A percentile compares a stretch with the other conserved stretches of the same genome.
Evolutionary conservation across 1,140 invertebrate species (phyloP).

Genomic region (Platyura marginata): DNA sequence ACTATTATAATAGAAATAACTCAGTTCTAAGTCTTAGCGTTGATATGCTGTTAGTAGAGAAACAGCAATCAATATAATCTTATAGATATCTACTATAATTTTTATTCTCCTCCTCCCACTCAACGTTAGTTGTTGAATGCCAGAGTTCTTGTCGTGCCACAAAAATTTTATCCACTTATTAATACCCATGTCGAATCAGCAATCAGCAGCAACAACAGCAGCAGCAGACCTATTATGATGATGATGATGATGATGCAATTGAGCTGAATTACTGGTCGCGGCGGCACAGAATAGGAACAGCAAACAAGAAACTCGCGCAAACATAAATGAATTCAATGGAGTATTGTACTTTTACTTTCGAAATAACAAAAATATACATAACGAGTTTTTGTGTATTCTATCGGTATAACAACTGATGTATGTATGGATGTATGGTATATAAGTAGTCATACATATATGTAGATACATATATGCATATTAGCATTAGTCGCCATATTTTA

Average conservation of each 20-base stretch:
- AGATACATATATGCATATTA: no score
- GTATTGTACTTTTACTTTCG: not conserved
- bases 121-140: not conserved
- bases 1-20: no score
- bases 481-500: no score
- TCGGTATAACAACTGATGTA: no score
- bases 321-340: not conserved
- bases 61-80: no score
- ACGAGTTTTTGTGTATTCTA: no score
- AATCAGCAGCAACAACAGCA: not conserved
- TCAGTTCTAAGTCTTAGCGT: no score
- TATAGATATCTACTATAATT: not conserved
- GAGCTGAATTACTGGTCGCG: not conserved
- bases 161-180: not conserved
- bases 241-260: not conserved
- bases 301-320: not conserved
- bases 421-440: not conserved
- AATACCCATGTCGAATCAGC: not conserved
- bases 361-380: not conserved
- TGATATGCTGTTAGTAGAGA: no score
- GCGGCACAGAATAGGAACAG: not conserved
- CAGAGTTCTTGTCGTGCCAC: no score
- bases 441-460: not conserved
- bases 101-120: not conserved
- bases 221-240: not conserved